These are phyloP conservation scores for Carabus problematicus DNA, from an alignment of 2,888 invertebrate species.

Conservation along the genomic window DNA sequence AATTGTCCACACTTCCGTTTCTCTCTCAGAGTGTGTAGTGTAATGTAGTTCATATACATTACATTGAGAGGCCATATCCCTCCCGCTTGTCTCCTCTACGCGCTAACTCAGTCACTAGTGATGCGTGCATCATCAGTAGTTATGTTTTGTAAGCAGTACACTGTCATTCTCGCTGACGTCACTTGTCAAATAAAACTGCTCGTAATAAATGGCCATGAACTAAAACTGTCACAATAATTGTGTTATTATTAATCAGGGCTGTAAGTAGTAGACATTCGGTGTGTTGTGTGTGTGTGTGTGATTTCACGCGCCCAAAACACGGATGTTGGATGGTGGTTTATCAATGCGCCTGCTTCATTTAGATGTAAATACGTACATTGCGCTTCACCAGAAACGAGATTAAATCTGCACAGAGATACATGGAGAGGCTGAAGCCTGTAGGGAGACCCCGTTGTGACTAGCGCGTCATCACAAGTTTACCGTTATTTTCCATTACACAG, in stretches of 20 bases:
- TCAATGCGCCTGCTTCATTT: slow-evolving; percentile 33
- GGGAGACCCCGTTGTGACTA: slow-evolving; percentile 27
- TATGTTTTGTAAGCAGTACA: too few relatives aligned
- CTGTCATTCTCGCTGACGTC: slow-evolving; percentile 36
- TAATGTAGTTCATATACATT: not conserved
- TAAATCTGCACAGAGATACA: slow-evolving; percentile 16
- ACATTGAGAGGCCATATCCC: not conserved
- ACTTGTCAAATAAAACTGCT: slow-evolving; percentile 38
- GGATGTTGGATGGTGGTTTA: too few relatives aligned
- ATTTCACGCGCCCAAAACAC: not conserved
- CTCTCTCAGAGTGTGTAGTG: not conserved
- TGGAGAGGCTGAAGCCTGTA: not conserved
- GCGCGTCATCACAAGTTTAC: slow-evolving; percentile 50
- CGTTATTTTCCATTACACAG: slow-evolving; percentile 53
- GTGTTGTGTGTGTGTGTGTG: not conserved
- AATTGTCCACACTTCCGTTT: slow-evolving; percentile 34
- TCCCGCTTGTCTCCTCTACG: not conserved
- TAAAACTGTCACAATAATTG: slow-evolving; percentile 42
- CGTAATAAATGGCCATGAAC: slow-evolving; percentile 40
- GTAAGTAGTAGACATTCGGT: slow-evolving; percentile 2
- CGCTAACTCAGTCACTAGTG: not conserved
- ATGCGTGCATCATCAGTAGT: slow-evolving; percentile 8
- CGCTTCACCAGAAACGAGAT: slow-evolving; percentile 23
- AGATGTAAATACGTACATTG: slow-evolving; percentile 31
- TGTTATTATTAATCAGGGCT: slow-evolving; percentile 33